phyloP scores from a whole-genome alignment of 2,888 invertebrate species.

The Pyrochroa serraticornis region DNA sequence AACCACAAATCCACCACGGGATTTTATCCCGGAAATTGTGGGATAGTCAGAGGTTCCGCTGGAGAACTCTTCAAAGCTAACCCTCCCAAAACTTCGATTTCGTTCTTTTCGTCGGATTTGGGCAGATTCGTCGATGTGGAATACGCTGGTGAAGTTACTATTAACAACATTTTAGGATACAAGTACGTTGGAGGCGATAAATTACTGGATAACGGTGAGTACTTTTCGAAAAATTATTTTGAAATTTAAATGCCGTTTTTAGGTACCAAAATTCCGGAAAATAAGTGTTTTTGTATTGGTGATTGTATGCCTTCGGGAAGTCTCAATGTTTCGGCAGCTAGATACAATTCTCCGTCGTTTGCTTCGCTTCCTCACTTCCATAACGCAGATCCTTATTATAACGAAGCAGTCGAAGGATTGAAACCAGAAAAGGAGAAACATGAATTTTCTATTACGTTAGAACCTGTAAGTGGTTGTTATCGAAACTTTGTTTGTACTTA shows the following conservation, averaged over 20 bases:
- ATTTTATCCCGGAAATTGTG: slow-evolving; percentile 63
- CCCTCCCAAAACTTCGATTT: slow-evolving; percentile 64
- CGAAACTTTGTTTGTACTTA: not conserved
- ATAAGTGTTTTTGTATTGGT: slow-evolving; percentile 76
- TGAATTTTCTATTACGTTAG: slow-evolving; percentile 76
- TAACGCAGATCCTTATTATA: slow-evolving; percentile 73
- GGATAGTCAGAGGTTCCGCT: slow-evolving; percentile 71
- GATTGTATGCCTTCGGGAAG: slow-evolving; percentile 75
- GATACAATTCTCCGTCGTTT: slow-evolving; percentile 82
- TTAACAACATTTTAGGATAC: slow-evolving; percentile 68
- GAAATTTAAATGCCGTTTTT: slow-evolving; percentile 32
- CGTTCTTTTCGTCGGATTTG: slow-evolving; percentile 75
- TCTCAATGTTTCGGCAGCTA: slow-evolving; percentile 79
- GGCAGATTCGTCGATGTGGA: slow-evolving; percentile 73
- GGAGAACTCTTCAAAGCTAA: slow-evolving; percentile 81
- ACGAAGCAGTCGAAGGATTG: slow-evolving; percentile 71
- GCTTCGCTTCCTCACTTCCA: slow-evolving; percentile 86
- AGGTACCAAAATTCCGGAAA: slow-evolving; percentile 66
- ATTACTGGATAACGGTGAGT: slow-evolving; percentile 71
- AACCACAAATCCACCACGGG: slow-evolving; percentile 67
- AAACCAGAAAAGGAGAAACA: slow-evolving; percentile 71
- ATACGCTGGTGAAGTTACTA: slow-evolving; percentile 63
- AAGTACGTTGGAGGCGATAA: slow-evolving; percentile 70
- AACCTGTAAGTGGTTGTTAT: slow-evolving; percentile 66
- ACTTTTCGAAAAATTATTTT: not conserved